Percentiles rank a stretch among this genome's conserved stretches.
Conservation (phyloP, 35 echinoderm and acorn worm genomes). For the Strongylocentrotus purpuratus region DNA sequence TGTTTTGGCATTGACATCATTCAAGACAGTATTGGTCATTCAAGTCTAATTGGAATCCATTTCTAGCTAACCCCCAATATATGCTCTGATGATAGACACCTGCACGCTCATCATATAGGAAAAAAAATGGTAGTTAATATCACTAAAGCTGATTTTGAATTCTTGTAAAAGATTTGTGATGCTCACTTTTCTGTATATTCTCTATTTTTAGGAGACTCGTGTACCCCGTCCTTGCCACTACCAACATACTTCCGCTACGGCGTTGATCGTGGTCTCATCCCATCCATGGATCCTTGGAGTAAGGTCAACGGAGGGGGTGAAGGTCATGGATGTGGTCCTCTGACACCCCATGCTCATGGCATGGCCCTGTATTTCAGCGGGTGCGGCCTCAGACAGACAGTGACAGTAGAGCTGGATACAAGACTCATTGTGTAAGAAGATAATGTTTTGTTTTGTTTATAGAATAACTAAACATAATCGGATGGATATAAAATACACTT, state of each 20-base stretch:
- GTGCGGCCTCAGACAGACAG: slow-evolving; percentile 83
- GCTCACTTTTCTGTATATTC: not conserved
- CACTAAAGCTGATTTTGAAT: too few relatives aligned
- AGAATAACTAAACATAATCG: not conserved
- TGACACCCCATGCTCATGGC: slow-evolving; percentile 85
- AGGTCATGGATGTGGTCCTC: slow-evolving; percentile 81
- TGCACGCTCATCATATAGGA: too few relatives aligned
- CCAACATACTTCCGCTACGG: slow-evolving; percentile 65
- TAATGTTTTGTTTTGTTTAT: not conserved
- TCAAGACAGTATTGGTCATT: too few relatives aligned
- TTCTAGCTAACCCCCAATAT: too few relatives aligned
- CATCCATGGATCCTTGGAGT: slow-evolving; percentile 59
- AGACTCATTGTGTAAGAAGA: slow-evolving; percentile 61
- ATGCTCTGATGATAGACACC: too few relatives aligned
- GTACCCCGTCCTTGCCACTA: slow-evolving; percentile 54
- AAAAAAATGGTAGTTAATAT: too few relatives aligned
- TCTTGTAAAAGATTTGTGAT: not conserved
- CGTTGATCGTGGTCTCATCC: slow-evolving; percentile 68
- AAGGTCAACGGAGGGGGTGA: slow-evolving; percentile 66
- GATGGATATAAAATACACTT: too few relatives aligned
- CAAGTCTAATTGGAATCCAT: too few relatives aligned
- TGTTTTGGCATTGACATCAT: too few relatives aligned
- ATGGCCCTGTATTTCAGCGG: slow-evolving; percentile 91
- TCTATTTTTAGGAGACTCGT: slow-evolving; percentile 52
- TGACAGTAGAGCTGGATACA: slow-evolving; percentile 85